phyloP scores from a whole-genome alignment of 2,113 vertebrate genomes.

The Cygnus buccinator region DNA sequence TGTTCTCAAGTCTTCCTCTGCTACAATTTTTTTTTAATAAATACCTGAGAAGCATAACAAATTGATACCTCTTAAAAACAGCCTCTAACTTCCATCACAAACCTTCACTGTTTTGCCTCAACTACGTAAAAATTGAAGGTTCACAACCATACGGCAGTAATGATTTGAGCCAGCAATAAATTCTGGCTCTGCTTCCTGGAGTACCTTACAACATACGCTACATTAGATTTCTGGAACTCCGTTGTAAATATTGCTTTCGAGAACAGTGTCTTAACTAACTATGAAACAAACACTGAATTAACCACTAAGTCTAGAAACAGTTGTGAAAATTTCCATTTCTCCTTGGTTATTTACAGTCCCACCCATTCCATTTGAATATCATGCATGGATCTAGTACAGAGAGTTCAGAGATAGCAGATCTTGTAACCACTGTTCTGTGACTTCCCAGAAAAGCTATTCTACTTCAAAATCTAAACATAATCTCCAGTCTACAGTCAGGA shows the following conservation, averaged over 20 bases:
- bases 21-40: neutral
- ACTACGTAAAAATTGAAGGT: neutral
- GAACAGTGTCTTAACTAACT: neutral
- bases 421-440: neutral
- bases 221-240: neutral
- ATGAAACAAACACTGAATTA: constrained; percentile 5
- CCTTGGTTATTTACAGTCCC: neutral
- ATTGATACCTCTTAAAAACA: neutral
- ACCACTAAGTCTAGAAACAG: neutral
- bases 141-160: neutral
- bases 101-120: neutral
- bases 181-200: neutral
- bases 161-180: neutral
- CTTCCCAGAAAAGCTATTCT: neutral
- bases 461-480: neutral
- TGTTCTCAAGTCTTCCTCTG: neutral
- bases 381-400: neutral
- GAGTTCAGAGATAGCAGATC: neutral
- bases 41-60: neutral
- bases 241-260: neutral
- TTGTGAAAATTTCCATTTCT: neutral
- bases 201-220: neutral
- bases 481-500: neutral
- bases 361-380: neutral
- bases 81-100: neutral